Conservation (phyloP, 2,888 invertebrate species). For the Callosobruchus maculatus region DNA sequence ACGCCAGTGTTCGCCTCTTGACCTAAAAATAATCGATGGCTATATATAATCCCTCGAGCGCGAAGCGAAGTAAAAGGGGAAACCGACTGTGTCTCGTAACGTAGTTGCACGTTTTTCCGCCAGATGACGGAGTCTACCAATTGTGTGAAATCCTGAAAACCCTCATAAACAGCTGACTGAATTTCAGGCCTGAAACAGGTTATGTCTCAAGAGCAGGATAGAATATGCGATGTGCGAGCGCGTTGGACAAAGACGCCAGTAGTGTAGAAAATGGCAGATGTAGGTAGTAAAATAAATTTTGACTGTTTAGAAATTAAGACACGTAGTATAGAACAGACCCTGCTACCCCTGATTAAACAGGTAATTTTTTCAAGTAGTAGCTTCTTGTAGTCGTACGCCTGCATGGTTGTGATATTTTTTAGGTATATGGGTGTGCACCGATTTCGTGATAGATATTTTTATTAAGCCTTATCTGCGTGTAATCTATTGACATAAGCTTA, state of each 20-base stretch:
- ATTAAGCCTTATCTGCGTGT: not conserved
- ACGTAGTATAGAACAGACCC: slow-evolving; percentile 90
- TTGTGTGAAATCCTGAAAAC: not conserved
- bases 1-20: no score
- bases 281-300: slow-evolving; percentile 56
- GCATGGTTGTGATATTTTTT: slow-evolving; percentile 7
- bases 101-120: not conserved
- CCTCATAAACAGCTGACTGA: not conserved
- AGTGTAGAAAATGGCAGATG: slow-evolving; percentile 56
- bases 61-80: no score
- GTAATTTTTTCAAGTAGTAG: slow-evolving; percentile 55
- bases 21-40: no score
- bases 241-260: slow-evolving; percentile 33
- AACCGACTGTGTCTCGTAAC: not conserved
- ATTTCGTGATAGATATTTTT: not conserved
- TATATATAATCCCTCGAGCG: no score
- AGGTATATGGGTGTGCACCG: slow-evolving; percentile 33
- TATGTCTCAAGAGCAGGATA: slow-evolving; percentile 29
- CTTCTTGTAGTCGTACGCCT: slow-evolving; percentile 17
- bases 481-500: not conserved
- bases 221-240: slow-evolving; percentile 18
- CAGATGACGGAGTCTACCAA: not conserved
- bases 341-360: slow-evolving; percentile 92
- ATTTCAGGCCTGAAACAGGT: slow-evolving; percentile 19
- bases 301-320: slow-evolving; percentile 80